phyloP scores from a whole-genome alignment of 2,797 vertebrate genomes.

The Dendrocincla fuliginosa region DNA sequence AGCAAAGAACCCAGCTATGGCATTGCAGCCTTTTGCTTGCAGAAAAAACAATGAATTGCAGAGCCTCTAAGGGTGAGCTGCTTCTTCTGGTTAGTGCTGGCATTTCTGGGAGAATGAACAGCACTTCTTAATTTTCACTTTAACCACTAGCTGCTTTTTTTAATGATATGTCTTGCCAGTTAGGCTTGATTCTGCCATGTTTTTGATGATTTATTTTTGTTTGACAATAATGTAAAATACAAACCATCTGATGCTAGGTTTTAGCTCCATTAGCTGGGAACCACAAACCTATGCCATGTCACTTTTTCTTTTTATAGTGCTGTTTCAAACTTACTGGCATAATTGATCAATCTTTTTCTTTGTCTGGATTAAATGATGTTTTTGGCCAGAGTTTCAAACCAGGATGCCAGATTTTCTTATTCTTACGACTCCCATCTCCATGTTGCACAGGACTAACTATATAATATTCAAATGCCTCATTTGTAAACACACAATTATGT shows the following conservation, averaged over 20 bases:
- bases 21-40: background rate
- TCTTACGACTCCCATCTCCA: slow-evolving; percentile 15
- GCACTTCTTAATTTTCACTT: slow-evolving; percentile 56
- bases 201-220: slow-evolving; percentile 70
- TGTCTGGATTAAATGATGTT: slow-evolving; percentile 64
- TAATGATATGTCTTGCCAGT: slow-evolving; percentile 46
- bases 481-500: slow-evolving; percentile 62
- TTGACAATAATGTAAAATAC: slow-evolving; percentile 58
- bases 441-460: slow-evolving; percentile 24
- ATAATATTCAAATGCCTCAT: slow-evolving; percentile 59
- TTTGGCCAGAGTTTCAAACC: slow-evolving; percentile 41
- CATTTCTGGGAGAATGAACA: slow-evolving; percentile 54
- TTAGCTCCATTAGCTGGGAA: slow-evolving; percentile 48
- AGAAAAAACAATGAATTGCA: background rate
- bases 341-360: slow-evolving; percentile 55
- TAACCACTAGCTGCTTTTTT: slow-evolving; percentile 38
- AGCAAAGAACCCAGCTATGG: background rate
- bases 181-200: slow-evolving; percentile 64
- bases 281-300: slow-evolving; percentile 35
- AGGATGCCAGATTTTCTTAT: slow-evolving; percentile 51
- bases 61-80: background rate
- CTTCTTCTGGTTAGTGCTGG: slow-evolving; percentile 50
- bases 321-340: slow-evolving; percentile 62
- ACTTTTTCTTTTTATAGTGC: slow-evolving; percentile 54
- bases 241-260: slow-evolving; percentile 43